Percentiles rank a stretch among this genome's conserved stretches.
Conservation (phyloP, 2,797 vertebrate species). For the Sparidentex hasta region DNA sequence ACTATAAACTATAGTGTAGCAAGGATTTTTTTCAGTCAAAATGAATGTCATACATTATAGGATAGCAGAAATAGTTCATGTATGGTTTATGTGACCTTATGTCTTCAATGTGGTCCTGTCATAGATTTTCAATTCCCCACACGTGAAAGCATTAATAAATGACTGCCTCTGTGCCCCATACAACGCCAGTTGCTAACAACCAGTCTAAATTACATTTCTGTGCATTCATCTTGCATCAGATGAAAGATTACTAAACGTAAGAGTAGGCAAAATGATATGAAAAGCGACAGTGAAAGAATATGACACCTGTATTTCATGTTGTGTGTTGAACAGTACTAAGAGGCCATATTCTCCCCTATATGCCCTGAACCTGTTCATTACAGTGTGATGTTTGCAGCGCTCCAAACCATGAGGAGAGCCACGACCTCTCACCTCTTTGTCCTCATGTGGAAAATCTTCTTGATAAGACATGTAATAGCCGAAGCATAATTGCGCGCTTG, state of each 20-base stretch:
- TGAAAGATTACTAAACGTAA: constrained; percentile 23
- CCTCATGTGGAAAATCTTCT: constrained; percentile 88
- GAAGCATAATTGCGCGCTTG: constrained; percentile 69
- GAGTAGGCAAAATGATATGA: constrained; percentile 24
- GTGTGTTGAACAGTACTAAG: constrained; percentile 33
- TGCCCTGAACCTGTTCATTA: constrained; percentile 73
- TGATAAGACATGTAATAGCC: constrained; percentile 86
- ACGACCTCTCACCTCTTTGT: constrained; percentile 86
- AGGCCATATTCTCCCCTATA: constrained; percentile 66
- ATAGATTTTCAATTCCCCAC: constrained; percentile 23
- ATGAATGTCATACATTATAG: constrained; percentile 2
- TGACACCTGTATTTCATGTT: constrained; percentile 33
- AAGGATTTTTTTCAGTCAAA: not conserved
- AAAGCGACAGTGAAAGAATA: constrained; percentile 34
- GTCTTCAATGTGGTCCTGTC: constrained; percentile 8
- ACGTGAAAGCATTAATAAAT: constrained; percentile 23
- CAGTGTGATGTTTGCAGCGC: constrained; percentile 73
- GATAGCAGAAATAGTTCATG: constrained; percentile 15
- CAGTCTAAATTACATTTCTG: not conserved
- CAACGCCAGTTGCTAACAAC: not conserved
- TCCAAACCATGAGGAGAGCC: constrained; percentile 59
- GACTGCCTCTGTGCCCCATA: constrained; percentile 1
- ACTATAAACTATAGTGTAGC: not conserved
- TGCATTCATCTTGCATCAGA: constrained; percentile 20
- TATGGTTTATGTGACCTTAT: constrained; percentile 13